Evolutionary conservation across 2,113 vertebrate genomes (phyloP).

Genomic region (Heteronetta atricapilla): DNA sequence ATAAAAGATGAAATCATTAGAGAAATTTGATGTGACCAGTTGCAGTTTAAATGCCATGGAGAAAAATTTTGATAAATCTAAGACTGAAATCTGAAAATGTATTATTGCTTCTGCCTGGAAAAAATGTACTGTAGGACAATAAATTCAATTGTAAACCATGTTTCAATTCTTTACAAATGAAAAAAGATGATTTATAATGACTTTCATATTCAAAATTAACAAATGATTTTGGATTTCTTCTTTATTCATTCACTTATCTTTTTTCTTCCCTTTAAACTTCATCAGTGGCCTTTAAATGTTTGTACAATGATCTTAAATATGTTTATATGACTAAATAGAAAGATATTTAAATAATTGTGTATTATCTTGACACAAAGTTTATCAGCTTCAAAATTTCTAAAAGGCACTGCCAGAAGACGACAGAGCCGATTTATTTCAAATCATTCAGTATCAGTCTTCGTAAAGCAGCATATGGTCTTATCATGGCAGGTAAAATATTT

Average conservation of each 20-base stretch:
- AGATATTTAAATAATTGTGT: background rate
- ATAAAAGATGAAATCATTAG: conserved; percentile 51
- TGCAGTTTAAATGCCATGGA: conserved; percentile 26
- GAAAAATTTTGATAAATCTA: conserved; percentile 5
- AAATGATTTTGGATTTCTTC: background rate
- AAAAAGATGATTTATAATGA: background rate
- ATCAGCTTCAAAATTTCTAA: conserved; percentile 42
- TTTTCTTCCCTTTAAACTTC: background rate
- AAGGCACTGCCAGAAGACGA: conserved; percentile 52
- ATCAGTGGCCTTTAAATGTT: background rate
- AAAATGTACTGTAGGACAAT: background rate
- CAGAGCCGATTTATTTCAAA: conserved; percentile 52
- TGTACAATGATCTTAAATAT: conserved; percentile 39
- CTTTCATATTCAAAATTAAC: background rate
- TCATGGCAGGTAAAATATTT: conserved; percentile 75
- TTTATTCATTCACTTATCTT: background rate
- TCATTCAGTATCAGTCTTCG: conserved; percentile 66
- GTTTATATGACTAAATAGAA: background rate
- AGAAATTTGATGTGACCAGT: conserved; percentile 43
- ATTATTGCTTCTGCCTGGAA: background rate
- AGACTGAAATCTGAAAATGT: conserved; percentile 14
- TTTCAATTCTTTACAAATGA: background rate
- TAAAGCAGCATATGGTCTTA: conserved; percentile 71
- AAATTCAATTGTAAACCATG: background rate
- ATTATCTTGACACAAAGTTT: conserved; percentile 30